A percentile compares a stretch with the other conserved stretches of the same genome.
phyloP scores from a whole-genome alignment of 2,797 vertebrate genomes.

The Remorina albescens region DNA sequence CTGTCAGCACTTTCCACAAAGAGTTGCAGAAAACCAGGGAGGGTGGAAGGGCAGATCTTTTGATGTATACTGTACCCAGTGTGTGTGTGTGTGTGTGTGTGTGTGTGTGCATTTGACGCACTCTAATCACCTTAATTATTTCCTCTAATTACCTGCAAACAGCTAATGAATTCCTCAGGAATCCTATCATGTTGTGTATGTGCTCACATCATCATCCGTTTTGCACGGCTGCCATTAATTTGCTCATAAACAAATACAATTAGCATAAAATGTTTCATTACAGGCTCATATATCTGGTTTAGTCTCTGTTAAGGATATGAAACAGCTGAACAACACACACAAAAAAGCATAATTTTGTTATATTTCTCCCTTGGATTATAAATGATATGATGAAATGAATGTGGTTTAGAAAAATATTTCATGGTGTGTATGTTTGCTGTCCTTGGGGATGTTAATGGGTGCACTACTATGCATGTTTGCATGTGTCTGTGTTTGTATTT shows the following conservation, averaged over 20 bases:
- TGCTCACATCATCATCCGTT: constrained; percentile 98
- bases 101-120: constrained; percentile 83
- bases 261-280: constrained; percentile 99
- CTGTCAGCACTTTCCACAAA: constrained; percentile 91
- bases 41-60: constrained; percentile 82
- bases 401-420: constrained; percentile 53
- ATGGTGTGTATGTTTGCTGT: constrained; percentile 61
- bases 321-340: constrained; percentile 46
- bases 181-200: constrained; percentile 98
- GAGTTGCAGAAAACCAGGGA: constrained; percentile 85
- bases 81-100: constrained; percentile 20
- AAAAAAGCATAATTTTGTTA: constrained; percentile 38
- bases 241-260: constrained; percentile 99
- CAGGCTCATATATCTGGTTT: constrained; percentile 83
- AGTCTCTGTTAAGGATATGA: constrained; percentile 58
- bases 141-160: constrained; percentile 99
- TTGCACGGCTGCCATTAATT: constrained; percentile 98
- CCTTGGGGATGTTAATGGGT: constrained; percentile 60
- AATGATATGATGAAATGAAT: constrained; percentile 49
- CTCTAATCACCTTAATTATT: constrained; percentile 99
- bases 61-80: constrained; percentile 84
- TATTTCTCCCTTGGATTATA: constrained; percentile 47
- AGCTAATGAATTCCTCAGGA: constrained; percentile 99
- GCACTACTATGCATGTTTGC: constrained; percentile 60
- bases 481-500: constrained; percentile 64